Base-by-base conservation (phyloP, 2,113 vertebrate species). In the Lutjanus erythropterus region DNA sequence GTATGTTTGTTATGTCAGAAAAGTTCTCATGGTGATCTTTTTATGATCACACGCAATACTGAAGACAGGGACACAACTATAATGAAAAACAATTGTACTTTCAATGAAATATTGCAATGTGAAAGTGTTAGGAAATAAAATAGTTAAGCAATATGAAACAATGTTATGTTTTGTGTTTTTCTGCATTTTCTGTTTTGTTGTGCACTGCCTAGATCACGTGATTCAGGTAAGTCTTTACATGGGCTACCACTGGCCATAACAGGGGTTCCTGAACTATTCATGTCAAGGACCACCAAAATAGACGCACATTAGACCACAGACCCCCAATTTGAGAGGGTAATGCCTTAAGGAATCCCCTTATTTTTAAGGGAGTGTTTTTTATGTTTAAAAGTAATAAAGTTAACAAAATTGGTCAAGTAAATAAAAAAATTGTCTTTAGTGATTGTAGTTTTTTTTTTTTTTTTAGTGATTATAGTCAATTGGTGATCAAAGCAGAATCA, bases 41-140 rank as follows among this genome's bases (percentile, higher is more conserved):
- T 71, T 39, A 39, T 27, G 44, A 46, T 18, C 21, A 25, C 47
- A 31, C 33, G 14, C 49, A 41, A 23, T 25, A 59, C 41, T 75
- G 62, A 75, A 60, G 39, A 79, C 29, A 2, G 56, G 1, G 69
- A 60, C 33, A 25, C 5, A 4, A 47, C 27, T 33, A 27, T 76
- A 16, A 42, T 68, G 19, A 47, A 65, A 50, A 74, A 44, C 2
- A 25, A 18, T 62, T 21, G 50, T 46, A 49, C 59, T 66, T 44
- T 59, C 67, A 83, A 59, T 33, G 0, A 53, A 25, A 56, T 27
- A 37, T 35, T 47, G 23, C 21, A 58, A 9, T 78, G 64, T 71
- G 42, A 67, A 23, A 33, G 8, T 71, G 65, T 78, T 50, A 35
- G 49, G 9, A 83, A 92, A 89, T 88, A 84, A 88, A 92, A 58